Evolutionary conservation across 2,797 vertebrate species (phyloP).

Genomic region (Sebastes aleutianus): DNA sequence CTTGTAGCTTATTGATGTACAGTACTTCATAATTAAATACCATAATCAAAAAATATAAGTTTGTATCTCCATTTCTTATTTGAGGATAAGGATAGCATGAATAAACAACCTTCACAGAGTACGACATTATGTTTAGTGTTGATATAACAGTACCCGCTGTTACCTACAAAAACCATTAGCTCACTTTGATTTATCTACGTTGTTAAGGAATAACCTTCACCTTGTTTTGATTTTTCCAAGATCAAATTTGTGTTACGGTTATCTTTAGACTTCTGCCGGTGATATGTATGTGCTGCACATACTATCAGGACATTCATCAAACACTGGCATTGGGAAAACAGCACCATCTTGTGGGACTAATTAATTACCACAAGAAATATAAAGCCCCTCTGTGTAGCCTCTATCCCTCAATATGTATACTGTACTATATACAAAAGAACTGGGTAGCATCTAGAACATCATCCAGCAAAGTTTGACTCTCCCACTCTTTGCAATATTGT

Average conservation of each 20-base stretch:
- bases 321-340: constrained; percentile 4
- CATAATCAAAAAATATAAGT: background rate
- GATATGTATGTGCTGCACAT: background rate
- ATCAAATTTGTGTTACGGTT: background rate
- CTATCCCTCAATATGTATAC: background rate
- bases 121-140: background rate
- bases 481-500: background rate
- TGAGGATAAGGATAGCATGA: background rate
- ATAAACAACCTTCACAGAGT: background rate
- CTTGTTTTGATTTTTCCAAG: background rate
- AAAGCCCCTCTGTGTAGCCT: background rate
- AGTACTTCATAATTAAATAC: background rate
- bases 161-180: background rate
- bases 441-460: background rate
- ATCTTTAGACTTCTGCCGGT: background rate
- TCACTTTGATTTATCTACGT: background rate
- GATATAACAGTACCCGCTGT: background rate
- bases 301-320: background rate
- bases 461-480: background rate
- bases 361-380: background rate
- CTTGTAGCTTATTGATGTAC: background rate
- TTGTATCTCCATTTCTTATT: background rate
- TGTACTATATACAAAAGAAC: background rate
- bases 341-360: constrained; percentile 34
- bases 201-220: background rate